Conservation (phyloP, 2,113 vertebrate genomes). For the Microtus oregoni region DNA sequence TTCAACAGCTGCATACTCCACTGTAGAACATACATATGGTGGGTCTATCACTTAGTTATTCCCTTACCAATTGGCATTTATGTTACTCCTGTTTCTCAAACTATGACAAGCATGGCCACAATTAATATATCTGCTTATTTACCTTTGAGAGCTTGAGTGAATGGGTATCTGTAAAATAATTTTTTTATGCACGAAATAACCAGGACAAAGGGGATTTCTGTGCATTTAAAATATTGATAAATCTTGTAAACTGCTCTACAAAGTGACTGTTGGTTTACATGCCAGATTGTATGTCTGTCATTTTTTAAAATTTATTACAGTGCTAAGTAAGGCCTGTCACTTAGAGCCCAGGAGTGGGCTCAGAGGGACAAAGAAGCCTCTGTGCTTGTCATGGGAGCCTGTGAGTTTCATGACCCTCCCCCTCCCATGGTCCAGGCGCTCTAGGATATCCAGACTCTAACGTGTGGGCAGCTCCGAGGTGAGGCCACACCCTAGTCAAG, state of each 20-base stretch:
- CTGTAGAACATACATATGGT: neutral
- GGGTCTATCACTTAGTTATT: neutral
- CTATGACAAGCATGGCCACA: neutral
- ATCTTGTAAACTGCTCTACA: slow-evolving; percentile 18
- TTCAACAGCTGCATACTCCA: neutral
- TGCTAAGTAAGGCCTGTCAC: neutral
- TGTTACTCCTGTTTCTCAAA: slow-evolving; percentile 54
- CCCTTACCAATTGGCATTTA: neutral
- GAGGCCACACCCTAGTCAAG: neutral
- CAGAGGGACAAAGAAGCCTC: neutral
- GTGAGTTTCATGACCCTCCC: neutral
- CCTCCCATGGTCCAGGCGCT: neutral
- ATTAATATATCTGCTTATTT: neutral
- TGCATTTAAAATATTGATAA: slow-evolving; percentile 14
- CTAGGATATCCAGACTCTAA: neutral
- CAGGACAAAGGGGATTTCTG: neutral
- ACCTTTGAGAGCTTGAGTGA: neutral
- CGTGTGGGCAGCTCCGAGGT: neutral
- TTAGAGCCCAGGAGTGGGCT: neutral
- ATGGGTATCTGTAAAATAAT: neutral
- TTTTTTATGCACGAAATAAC: slow-evolving; percentile 10
- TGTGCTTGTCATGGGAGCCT: neutral
- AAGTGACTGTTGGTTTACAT: neutral
- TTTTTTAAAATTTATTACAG: neutral
- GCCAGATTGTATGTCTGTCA: neutral